Base-by-base conservation (phyloP, 2,797 vertebrate species). In the Setipinna tenuifilis region DNA sequence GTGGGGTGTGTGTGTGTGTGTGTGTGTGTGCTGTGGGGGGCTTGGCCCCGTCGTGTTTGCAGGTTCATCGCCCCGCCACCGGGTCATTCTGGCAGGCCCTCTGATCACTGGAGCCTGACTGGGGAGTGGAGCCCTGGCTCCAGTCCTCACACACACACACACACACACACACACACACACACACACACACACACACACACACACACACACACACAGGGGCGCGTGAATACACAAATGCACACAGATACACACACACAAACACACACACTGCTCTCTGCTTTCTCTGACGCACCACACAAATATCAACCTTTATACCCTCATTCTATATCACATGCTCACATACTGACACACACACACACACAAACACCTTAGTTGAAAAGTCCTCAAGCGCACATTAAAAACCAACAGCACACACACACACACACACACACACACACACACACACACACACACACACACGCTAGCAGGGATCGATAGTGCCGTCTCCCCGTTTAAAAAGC, bases 401-500 rank as follows among this genome's bases (percentile, higher is more conserved):
- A 85, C 78, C 71, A 58, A 59, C 91, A 14, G 25, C 28, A 75
- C 68, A 75, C 28, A 17, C 68, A 31, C 65, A 71, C 65, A 35
- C 25, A 71, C 25, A 71, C 62, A 65, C 62, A 65, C 62, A 65
- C 62, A 65, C 62, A 65, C 62, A 28, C 23, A 65, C 62, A 68
- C 62, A 28, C 61, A 65, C 68, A 41, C 68, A 35, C 28, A 17
- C 50, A 54, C 50, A 54, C 50, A 54, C 50, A 54, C 2, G 93
- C 78, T 19, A 9, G 84, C 92, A 83, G 95, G 95, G 95, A 96
- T 96, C 95, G 91, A 96, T 96, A 93, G 86, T 81, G 92, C 94
- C 91, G 92, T 94, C 95, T 95, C 93, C 90, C 86, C 90, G 92
- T 95, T 94, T 95, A 95, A 95, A 94, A 94, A 96, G 94, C 94